Base-by-base conservation (phyloP, 2,888 invertebrate species). In the Agriopis marginaria region DNA sequence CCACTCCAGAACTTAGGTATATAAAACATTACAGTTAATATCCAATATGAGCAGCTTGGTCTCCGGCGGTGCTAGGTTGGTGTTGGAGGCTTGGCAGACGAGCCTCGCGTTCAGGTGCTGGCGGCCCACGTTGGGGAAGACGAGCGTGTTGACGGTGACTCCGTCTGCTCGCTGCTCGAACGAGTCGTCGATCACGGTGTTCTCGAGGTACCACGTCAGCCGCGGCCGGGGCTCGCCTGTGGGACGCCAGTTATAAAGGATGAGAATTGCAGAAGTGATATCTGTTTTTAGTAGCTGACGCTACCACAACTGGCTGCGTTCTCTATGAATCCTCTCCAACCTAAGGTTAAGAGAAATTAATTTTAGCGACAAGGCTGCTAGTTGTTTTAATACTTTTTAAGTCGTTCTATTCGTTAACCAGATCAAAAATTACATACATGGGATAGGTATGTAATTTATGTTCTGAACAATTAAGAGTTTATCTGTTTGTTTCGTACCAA, bases 41-140 rank as follows among this genome's bases (percentile, higher is more conserved):
- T 98, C 97, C 87, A 98, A 94, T 78, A 97, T 96, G 82, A 97
- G 95, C 70, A 97, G 95, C 86, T 96, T 97, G 73, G 96, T 96
- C 83, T 96, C 96, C 17, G 98, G 97, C 54, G 96, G 96, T 53
- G 97, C 96, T 78, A 98, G 93, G 88, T 97, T 97, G 79, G 98
- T 98, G 91, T 98, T 98, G 83, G 97, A 96, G 23, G 98, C 98
- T 90, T 98, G 97, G 91, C 98, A 98, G 82, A 97, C 96, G 82
- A 98, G 96, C 82, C 97, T 95, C 66, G 97, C 95, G 91, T 97
- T 97, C 76, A 98, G 95, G 91, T 98, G 97, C 90, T 97, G 97
- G 61, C 98, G 94, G 14, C 97, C 97, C 76, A 98, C 95, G 88
- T 96, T 96, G 72, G 97, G 97, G 88, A 97, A 97, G 74, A 96